Conservation (phyloP, 2,888 invertebrate genomes). For the Epicampocera succincta region DNA sequence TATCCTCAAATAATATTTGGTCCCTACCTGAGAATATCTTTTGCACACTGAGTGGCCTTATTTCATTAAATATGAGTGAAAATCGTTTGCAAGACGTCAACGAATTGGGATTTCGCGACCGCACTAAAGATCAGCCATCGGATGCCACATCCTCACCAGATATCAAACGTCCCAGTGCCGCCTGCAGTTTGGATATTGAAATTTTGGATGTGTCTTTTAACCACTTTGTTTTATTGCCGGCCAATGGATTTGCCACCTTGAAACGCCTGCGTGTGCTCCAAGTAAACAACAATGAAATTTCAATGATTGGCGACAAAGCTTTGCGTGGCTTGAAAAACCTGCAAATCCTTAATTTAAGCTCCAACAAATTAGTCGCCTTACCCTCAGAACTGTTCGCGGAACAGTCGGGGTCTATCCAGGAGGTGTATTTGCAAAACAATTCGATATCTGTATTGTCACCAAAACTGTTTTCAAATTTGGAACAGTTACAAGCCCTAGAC, state of each 20-base stretch:
- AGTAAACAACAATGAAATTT: constrained; percentile 93
- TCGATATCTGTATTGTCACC: constrained; percentile 93
- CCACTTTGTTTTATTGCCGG: constrained; percentile 91
- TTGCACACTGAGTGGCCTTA: constrained; percentile 90
- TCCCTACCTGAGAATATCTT: constrained; percentile 92
- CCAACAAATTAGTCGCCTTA: constrained; percentile 93
- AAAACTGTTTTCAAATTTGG: constrained; percentile 91
- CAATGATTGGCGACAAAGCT: constrained; percentile 92
- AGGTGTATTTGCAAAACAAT: constrained; percentile 95
- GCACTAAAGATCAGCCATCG: constrained; percentile 73
- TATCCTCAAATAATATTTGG: constrained; percentile 95
- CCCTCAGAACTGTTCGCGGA: constrained; percentile 93
- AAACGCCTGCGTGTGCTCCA: constrained; percentile 90
- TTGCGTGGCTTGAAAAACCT: constrained; percentile 90
- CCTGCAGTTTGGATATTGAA: constrained; percentile 91
- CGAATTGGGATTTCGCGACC: constrained; percentile 92
- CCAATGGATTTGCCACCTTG: constrained; percentile 90
- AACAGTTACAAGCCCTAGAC: constrained; percentile 90
- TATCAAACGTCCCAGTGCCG: constrained; percentile 69
- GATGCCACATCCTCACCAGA: constrained; percentile 63
- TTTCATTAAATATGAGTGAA: constrained; percentile 91
- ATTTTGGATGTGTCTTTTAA: constrained; percentile 92
- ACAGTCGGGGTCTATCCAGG: constrained; percentile 89
- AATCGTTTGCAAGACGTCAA: constrained; percentile 94
- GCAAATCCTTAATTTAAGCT: constrained; percentile 93